A percentile compares a stretch with the other conserved stretches of the same genome.
phyloP scores from a whole-genome alignment of 2,113 vertebrate genomes.

The Axis porcinus region DNA sequence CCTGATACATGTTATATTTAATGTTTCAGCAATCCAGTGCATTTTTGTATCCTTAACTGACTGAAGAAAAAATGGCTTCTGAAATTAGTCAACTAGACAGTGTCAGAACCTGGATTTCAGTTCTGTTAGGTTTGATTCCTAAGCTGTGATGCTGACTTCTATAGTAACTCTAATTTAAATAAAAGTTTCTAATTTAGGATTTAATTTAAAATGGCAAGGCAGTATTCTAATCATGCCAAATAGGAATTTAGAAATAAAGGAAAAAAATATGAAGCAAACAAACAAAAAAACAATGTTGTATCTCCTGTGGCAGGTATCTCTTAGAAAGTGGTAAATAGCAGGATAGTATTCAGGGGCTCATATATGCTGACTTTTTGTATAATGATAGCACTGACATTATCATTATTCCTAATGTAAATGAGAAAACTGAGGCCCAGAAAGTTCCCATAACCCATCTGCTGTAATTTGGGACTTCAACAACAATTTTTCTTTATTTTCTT shows the following conservation, averaged over 20 bases:
- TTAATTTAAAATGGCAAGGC: not conserved
- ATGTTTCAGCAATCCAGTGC: not conserved
- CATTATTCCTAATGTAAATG: not conserved
- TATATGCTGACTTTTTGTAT: not conserved
- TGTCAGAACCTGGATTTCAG: not conserved
- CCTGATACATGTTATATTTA: not conserved
- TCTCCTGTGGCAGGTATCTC: not conserved
- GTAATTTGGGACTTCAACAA: not conserved
- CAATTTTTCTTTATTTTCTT: not conserved
- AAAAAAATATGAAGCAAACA: not conserved
- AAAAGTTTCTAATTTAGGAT: not conserved
- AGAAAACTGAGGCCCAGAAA: not conserved
- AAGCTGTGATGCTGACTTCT: not conserved
- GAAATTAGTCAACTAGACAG: not conserved
- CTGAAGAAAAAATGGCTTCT: not conserved
- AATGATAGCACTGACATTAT: not conserved
- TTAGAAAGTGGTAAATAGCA: not conserved
- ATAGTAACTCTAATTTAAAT: not conserved
- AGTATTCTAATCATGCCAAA: not conserved
- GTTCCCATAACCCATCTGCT: not conserved
- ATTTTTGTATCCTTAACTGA: not conserved
- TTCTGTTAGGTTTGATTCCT: not conserved
- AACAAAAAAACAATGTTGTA: not conserved
- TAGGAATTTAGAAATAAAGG: not conserved
- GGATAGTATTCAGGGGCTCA: not conserved